These are phyloP conservation scores for Anagyrus pseudococci DNA, from an alignment of 2,888 invertebrate species.

Conservation along the genomic window DNA sequence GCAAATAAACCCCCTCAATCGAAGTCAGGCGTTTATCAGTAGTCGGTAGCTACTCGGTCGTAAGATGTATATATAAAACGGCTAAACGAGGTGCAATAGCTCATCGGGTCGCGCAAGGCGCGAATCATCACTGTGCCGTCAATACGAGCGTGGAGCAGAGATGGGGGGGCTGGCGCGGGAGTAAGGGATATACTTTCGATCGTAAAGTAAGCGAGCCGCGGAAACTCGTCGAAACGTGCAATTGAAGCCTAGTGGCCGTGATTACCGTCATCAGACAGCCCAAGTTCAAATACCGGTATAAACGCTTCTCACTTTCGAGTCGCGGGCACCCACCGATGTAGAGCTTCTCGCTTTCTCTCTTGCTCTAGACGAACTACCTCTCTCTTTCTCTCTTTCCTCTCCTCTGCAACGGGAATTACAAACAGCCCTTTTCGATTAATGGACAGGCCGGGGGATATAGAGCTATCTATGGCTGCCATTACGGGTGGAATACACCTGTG, in stretches of 20 bases:
- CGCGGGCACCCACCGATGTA: slow-evolving; percentile 23
- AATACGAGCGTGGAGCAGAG: no score
- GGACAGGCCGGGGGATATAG: neutral
- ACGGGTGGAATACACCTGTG: no score
- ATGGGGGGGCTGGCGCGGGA: no score
- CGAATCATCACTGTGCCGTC: no score
- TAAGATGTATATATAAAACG: neutral
- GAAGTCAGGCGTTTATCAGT: no score
- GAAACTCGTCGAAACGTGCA: slow-evolving; percentile 57
- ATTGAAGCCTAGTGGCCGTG: slow-evolving; percentile 53
- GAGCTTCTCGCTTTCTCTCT: neutral
- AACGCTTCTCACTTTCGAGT: slow-evolving; percentile 55
- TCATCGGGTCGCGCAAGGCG: no score
- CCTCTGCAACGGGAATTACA: neutral
- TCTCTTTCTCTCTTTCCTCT: slow-evolving; percentile 1
- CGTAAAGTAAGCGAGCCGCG: slow-evolving; percentile 54
- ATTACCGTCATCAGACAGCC: slow-evolving; percentile 55
- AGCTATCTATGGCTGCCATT: no score
- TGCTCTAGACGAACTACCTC: no score
- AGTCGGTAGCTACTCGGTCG: no score
- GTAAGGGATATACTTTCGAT: slow-evolving; percentile 48
- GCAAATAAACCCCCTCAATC: no score
- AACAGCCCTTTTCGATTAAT: slow-evolving; percentile 19
- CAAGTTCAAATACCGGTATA: slow-evolving; percentile 57
- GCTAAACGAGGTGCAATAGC: no score